A percentile compares a stretch with the other conserved stretches of the same genome.
phyloP scores from a whole-genome alignment of 1,140 invertebrate genomes.

The Berghia stephanieae region DNA sequence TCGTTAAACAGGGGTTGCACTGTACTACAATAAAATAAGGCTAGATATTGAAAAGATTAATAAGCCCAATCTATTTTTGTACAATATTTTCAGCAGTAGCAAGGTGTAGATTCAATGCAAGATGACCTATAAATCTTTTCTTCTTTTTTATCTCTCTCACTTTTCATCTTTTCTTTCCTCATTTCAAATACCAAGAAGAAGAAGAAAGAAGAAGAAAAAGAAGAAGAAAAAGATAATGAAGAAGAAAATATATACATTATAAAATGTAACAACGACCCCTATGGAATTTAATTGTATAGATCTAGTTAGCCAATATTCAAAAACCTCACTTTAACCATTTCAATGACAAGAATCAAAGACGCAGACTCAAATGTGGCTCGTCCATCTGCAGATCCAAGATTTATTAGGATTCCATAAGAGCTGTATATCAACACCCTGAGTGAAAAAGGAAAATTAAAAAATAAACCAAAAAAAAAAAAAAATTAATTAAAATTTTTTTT shows the following conservation, averaged over 20 bases:
- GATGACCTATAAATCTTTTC: background rate
- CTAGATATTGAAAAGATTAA: no score
- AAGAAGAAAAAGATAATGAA: constrained; percentile 49
- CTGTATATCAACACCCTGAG: constrained; percentile 60
- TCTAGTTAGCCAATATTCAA: background rate
- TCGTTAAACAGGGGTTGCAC: background rate
- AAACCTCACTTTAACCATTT: constrained; percentile 22
- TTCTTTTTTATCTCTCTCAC: background rate
- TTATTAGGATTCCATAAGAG: constrained; percentile 63
- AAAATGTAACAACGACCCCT: no score
- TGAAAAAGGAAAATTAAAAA: no score
- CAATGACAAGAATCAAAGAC: constrained; percentile 14
- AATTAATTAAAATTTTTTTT: no score
- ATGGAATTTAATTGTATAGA: no score
- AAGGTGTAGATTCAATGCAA: no score
- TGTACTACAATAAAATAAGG: background rate
- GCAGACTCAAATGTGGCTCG: constrained; percentile 14
- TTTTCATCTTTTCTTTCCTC: background rate
- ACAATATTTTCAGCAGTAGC: no score
- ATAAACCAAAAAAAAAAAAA: no score
- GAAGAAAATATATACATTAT: background rate
- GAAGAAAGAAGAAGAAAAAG: constrained; percentile 56
- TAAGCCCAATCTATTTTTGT: no score
- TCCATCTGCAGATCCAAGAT: constrained; percentile 62
- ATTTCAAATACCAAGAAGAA: constrained; percentile 41